phyloP scores from a whole-genome alignment of 2,888 invertebrate genomes.

The Hemithea aestivaria region DNA sequence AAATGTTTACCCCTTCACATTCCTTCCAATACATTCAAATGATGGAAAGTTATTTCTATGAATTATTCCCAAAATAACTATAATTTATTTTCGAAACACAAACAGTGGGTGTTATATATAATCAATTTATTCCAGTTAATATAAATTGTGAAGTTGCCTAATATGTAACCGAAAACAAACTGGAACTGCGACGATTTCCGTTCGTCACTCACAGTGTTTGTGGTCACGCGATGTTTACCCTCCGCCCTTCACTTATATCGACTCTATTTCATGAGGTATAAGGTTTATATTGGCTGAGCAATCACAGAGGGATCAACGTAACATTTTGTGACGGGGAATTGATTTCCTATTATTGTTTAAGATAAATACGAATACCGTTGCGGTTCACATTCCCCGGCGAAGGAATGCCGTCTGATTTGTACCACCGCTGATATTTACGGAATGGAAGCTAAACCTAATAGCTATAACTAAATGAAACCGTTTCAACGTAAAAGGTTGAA shows the following conservation, averaged over 20 bases:
- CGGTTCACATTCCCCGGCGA: constrained; percentile 15
- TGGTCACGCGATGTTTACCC: constrained; percentile 25
- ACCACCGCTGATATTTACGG: constrained; percentile 13
- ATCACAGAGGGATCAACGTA: constrained; percentile 6
- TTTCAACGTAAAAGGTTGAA: too few species aligned
- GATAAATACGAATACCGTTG: constrained; percentile 19
- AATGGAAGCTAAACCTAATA: constrained; percentile 6
- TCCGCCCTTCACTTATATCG: background rate
- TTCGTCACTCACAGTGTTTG: constrained; percentile 20
- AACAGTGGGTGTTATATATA: too few species aligned
- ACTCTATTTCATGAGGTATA: background rate
- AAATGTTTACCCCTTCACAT: too few species aligned
- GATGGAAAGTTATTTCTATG: too few species aligned
- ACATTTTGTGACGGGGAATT: constrained; percentile 22
- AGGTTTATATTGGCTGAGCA: constrained; percentile 3
- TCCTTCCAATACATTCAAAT: too few species aligned
- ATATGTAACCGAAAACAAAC: constrained; percentile 22
- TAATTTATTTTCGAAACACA: background rate
- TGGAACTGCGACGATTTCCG: constrained; percentile 20
- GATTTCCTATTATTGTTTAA: constrained; percentile 27
- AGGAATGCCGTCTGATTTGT: constrained; percentile 31
- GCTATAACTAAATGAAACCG: constrained; percentile 1
- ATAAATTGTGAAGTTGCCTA: background rate
- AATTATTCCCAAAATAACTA: too few species aligned
- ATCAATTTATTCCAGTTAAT: constrained; percentile 13